A percentile compares a stretch with the other conserved stretches of the same genome.
Conservation (phyloP, 2,888 invertebrate genomes). For the Eupithecia insigniata region DNA sequence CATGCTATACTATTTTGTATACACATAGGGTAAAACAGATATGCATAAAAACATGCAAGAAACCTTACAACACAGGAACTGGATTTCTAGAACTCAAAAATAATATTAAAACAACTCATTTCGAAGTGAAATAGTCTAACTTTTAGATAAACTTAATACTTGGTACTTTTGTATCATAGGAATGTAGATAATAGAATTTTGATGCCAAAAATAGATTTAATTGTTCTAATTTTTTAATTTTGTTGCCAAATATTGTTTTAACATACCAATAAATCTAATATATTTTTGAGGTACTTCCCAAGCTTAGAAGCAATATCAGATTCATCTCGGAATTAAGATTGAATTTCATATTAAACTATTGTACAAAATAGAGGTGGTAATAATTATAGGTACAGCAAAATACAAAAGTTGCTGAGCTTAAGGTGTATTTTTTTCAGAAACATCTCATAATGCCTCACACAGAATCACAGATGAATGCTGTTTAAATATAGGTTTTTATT, state of each 20-base stretch:
- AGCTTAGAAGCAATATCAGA: slow-evolving; percentile 19
- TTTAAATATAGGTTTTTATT: not conserved
- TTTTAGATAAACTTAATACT: not conserved
- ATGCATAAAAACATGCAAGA: slow-evolving; percentile 29
- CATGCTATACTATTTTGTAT: slow-evolving; percentile 5
- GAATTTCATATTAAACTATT: not conserved
- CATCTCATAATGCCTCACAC: not conserved
- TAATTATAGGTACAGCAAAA: not conserved
- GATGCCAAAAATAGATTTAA: slow-evolving; percentile 24
- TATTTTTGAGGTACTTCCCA: slow-evolving; percentile 18
- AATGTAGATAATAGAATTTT: slow-evolving; percentile 16
- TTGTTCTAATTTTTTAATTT: slow-evolving; percentile 3
- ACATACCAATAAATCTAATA: not conserved
- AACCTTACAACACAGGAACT: slow-evolving; percentile 30
- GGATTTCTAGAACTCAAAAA: slow-evolving; percentile 44
- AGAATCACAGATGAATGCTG: not conserved
- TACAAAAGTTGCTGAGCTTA: no score
- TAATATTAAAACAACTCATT: slow-evolving; percentile 20
- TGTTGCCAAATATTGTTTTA: slow-evolving; percentile 13
- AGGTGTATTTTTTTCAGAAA: no score
- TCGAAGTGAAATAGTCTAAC: not conserved
- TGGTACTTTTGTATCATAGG: not conserved
- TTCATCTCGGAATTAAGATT: not conserved
- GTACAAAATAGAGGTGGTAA: not conserved
- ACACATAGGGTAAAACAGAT: slow-evolving; percentile 3